Conservation (phyloP, 2,113 vertebrate genomes). For the Oreochromis spilurus region DNA sequence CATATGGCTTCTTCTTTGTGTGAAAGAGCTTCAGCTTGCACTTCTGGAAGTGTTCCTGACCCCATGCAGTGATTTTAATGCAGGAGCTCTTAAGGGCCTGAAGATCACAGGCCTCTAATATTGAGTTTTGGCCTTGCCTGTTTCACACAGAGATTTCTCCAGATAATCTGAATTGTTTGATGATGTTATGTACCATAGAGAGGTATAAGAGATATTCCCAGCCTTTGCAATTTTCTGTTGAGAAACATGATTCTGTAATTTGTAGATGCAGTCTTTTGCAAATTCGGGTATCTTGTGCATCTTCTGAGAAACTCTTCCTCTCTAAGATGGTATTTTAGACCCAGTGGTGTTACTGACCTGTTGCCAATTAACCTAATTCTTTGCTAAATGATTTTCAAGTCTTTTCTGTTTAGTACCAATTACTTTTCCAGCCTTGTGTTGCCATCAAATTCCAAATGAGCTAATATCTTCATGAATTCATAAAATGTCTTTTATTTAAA, state of each 20-base stretch:
- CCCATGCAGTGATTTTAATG: background rate
- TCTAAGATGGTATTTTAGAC: background rate
- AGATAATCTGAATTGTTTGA: background rate
- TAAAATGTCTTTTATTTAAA: background rate
- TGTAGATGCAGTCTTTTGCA: background rate
- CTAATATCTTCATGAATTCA: background rate
- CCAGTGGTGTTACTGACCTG: background rate
- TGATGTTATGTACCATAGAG: background rate
- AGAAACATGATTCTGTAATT: background rate
- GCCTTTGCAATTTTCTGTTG: background rate
- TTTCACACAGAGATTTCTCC: background rate
- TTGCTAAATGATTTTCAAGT: background rate
- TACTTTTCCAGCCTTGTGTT: background rate
- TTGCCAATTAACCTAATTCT: background rate
- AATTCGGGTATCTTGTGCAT: background rate
- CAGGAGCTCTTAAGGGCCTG: background rate
- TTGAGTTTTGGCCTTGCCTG: background rate
- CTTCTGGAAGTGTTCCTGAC: background rate
- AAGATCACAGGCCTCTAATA: background rate
- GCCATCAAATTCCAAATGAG: background rate
- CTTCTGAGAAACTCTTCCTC: background rate
- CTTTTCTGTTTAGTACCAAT: background rate
- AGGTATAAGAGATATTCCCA: background rate
- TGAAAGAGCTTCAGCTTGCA: background rate
- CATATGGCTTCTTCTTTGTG: background rate